Conservation (phyloP, 2,113 vertebrate genomes). For the Engraulis encrasicolus region DNA sequence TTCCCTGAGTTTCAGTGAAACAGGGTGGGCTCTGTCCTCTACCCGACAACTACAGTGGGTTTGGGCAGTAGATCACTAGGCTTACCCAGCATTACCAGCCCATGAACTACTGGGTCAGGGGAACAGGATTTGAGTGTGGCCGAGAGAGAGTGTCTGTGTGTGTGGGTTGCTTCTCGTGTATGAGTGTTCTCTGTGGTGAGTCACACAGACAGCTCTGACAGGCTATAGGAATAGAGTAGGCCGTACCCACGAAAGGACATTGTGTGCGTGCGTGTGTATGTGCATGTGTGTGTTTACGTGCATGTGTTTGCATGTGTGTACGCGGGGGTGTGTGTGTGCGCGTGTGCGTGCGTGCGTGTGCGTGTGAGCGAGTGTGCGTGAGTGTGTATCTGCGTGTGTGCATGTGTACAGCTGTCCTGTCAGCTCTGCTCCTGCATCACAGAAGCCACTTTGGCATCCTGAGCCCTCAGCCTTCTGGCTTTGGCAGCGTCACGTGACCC, state of each 20-base stretch:
- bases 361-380: no score
- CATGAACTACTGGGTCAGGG: not conserved
- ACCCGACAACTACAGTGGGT: not conserved
- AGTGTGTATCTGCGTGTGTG: no score
- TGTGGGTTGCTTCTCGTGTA: not conserved
- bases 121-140: not conserved
- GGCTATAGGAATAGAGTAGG: not conserved
- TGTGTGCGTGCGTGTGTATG: no score
- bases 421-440: slow-evolving; percentile 4
- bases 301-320: no score
- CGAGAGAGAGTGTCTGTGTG: no score
- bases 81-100: not conserved
- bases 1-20: not conserved
- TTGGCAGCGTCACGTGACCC: not conserved
- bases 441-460: not conserved
- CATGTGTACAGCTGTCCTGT: not conserved
- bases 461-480: not conserved
- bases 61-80: not conserved
- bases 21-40: not conserved
- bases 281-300: no score
- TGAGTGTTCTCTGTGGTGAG: not conserved
- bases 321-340: no score
- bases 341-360: no score
- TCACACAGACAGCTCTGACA: not conserved
- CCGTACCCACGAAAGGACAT: no score